Evolutionary conservation across 1,140 invertebrate species (phyloP), one percentile per base, ranked within the genome.

Genomic region (Aethina tumida): DNA sequence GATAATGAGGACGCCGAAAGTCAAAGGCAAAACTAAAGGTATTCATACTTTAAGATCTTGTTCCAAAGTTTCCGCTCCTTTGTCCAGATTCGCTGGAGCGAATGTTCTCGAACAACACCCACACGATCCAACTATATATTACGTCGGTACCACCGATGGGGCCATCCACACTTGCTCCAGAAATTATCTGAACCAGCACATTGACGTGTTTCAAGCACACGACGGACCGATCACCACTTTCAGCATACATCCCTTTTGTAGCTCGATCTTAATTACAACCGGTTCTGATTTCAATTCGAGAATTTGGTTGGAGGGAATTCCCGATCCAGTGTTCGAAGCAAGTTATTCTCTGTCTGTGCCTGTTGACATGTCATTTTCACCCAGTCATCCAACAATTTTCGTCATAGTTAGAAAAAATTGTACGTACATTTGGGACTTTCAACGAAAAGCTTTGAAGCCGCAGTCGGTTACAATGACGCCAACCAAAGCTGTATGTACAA

Each of bases 121-220:
- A 0, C 58, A 58, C 0, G 60, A 75, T 13, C 64, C 66, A 3
- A 73, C 75, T 38, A 60, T 85, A 14, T 90, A 87, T 58, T 72
- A 83, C 9, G 74, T 91, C 0, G 84, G 84, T 0, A 87, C 86
- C 0, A 81, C 84, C 35, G 84, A 90, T 52, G 89, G 89, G 1
- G 79, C 75, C 45, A 70, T 92, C 10, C 78, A 87, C 57, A 77
- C 74, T 50, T 62, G 59, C 29, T 57, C 58, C 5, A 52, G 45
- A 13, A 54, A 59, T 29, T 60, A 59, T 36, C 47, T 55, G n/a
- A 71, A 74, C 45, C 73, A 77, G 44, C 73, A 82, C 39, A 71
- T 84, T 16, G 75, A 76, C 18, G 76, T 79, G 0, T 81, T 80
- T 35, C 60, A 75, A 32, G 84, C 84, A 1, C 90, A 94, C 53